phyloP scores from a whole-genome alignment of 1,140 invertebrate species.

The Marisa cornuarietis region DNA sequence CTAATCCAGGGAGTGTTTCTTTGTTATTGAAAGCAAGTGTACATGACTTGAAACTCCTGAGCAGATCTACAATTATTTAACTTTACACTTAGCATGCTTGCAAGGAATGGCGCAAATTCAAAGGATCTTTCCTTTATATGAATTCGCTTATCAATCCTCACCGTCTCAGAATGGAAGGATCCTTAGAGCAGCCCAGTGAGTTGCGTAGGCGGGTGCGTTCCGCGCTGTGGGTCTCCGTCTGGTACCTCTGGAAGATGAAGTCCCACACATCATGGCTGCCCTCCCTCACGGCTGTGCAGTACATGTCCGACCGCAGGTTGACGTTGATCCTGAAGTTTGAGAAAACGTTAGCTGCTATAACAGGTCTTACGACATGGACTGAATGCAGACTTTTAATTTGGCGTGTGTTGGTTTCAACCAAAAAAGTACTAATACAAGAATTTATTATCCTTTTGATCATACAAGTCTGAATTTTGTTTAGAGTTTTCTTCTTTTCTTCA shows the following conservation, averaged over 20 bases:
- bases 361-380: no score
- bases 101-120: background rate
- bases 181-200: conserved; percentile 76
- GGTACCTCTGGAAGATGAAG: conserved; percentile 78
- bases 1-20: background rate
- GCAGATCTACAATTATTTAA: background rate
- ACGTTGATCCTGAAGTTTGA: conserved; percentile 74
- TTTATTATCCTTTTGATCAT: no score
- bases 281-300: conserved; percentile 77
- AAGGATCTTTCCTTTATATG: no score
- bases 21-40: background rate
- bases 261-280: conserved; percentile 80
- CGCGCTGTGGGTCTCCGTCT: conserved; percentile 68
- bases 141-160: conserved; percentile 13
- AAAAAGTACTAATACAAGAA: no score
- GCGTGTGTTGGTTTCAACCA: no score
- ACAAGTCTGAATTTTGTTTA: no score
- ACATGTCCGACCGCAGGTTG: conserved; percentile 78
- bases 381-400: no score
- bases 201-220: conserved; percentile 70
- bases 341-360: background rate
- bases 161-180: conserved; percentile 59
- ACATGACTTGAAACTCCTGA: no score
- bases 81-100: background rate
- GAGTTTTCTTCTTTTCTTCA: no score